These are phyloP conservation scores for Archivesica marissinica DNA, from an alignment of 1,140 invertebrate genomes.

Conservation along the genomic window DNA sequence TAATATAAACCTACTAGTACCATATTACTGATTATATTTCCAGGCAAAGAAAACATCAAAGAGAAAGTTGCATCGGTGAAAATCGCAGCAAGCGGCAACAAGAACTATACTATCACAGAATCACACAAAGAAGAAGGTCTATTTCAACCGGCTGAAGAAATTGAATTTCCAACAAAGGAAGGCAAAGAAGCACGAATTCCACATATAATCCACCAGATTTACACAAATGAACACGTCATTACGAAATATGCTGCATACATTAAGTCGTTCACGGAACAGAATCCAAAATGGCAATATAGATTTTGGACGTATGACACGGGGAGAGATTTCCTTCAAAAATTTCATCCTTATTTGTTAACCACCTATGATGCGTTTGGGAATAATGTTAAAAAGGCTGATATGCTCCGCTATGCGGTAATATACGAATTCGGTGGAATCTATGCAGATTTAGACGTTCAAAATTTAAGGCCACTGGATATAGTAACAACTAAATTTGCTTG, in stretches of 20 bases:
- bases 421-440: constrained; percentile 77
- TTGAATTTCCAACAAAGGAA: not conserved
- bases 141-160: not conserved
- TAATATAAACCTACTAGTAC: too few species aligned
- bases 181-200: not conserved
- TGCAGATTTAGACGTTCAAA: constrained; percentile 76
- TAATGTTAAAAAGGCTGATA: constrained; percentile 33
- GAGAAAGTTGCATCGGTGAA: too few species aligned
- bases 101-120: too few species aligned
- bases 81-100: too few species aligned
- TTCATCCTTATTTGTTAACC: not conserved
- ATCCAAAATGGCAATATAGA: constrained; percentile 35
- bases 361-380: not conserved
- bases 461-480: constrained; percentile 67
- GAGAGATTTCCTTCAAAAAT: not conserved
- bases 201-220: constrained; percentile 33
- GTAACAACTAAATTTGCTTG: constrained; percentile 69
- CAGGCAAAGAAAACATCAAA: too few species aligned
- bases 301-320: constrained; percentile 30
- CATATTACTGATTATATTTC: too few species aligned
- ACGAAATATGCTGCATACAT: not conserved
- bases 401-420: constrained; percentile 75
- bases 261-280: not conserved
- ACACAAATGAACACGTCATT: not conserved
- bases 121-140: too few species aligned